phyloP scores from a whole-genome alignment of 2,888 invertebrate genomes.

The Tridacna gigas region DNA sequence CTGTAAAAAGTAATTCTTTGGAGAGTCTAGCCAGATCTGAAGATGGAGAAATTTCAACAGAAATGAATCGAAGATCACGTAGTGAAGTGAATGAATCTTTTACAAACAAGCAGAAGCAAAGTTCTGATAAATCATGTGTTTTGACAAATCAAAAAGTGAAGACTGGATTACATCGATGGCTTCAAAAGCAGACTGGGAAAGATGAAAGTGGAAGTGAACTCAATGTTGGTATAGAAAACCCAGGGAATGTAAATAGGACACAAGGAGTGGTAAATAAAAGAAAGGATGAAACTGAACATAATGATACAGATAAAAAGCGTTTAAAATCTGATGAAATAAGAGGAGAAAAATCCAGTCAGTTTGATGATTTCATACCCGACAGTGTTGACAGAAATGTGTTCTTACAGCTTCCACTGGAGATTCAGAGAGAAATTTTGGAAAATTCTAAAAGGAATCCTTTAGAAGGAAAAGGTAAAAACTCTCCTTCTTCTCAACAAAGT shows the following conservation, averaged over 20 bases:
- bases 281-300: not conserved
- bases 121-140: not conserved
- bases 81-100: not conserved
- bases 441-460: constrained; percentile 46
- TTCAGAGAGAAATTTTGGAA: constrained; percentile 71
- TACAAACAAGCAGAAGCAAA: not conserved
- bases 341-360: not conserved
- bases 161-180: constrained; percentile 20
- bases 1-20: not conserved
- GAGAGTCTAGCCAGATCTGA: not conserved
- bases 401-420: constrained; percentile 68
- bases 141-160: not conserved
- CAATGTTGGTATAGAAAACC: not conserved
- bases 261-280: not conserved
- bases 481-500: not conserved
- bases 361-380: constrained; percentile 33
- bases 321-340: not conserved
- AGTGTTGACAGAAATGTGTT: constrained; percentile 73
- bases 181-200: constrained; percentile 1
- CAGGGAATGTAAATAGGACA: not conserved
- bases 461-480: not conserved
- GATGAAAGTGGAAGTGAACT: not conserved
- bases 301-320: not conserved
- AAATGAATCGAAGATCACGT: not conserved
- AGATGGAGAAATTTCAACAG: not conserved